Evolutionary conservation across 1,140 invertebrate genomes (phyloP), one percentile per base, ranked within the genome.

Genomic region (Rhagoletis zephyria): DNA sequence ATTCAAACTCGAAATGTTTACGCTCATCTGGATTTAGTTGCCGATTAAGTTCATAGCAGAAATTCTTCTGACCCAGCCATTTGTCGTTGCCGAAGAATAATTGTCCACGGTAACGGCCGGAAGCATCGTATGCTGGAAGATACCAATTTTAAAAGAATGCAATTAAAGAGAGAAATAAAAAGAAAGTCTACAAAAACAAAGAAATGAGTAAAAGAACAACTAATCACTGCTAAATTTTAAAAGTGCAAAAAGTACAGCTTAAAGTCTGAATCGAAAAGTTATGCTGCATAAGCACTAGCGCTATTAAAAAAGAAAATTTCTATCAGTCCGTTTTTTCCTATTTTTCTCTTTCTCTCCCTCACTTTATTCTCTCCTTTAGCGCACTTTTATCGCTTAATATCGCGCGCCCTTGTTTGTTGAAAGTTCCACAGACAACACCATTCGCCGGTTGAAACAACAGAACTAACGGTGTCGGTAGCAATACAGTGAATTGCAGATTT

Each of bases 1-100:
- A 93, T 56, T 92, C 89, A 85, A 91, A 81, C 51, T 93, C 91
- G 10, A 93, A 90, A 87, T 92, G 92, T 67, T 92, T 92, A 3
- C 92, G 91, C 10, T 91, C 90, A n/a, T 87, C 87, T 2, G 64
- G 74, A 0, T 87, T 86, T 67, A 87, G 40, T 81, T 93, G 90
- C 0, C 90, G 88, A 60, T 93, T 93, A 3, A 93, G 89, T 77
- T 93, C 92, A 60, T 90, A 87, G 64, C 92, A 93, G 51, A 92
- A 93, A 61, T 85, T 85, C 2, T 92, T 88, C 51, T 96, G 97
- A 1, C 97, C 97, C 77, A 97, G 93, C 96, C 96, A 97, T 93
- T 96, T 97, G 89, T 96, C 95, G 90, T 97, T 97, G 7, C 96
- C 97, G 89, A 97, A 97, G 89, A 97, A 94, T 89, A 97, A 95